Evolutionary conservation across 1,140 invertebrate genomes (phyloP).

Genomic region (Conus ventricosus): DNA sequence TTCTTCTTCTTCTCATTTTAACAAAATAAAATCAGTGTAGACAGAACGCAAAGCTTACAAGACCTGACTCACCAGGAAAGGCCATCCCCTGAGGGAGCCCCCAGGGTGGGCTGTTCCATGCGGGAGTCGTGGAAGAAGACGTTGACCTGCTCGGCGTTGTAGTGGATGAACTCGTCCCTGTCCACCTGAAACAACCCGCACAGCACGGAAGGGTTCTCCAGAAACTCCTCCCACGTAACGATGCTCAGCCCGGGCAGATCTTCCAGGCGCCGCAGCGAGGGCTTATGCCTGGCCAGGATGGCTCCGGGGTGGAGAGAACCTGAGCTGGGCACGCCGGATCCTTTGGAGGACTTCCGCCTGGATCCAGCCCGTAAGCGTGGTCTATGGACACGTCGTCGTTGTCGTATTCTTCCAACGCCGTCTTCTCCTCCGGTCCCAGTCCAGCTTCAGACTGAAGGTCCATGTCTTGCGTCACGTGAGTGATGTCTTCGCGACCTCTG

Average conservation of each 20-base stretch:
- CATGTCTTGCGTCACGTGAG: constrained; percentile 12
- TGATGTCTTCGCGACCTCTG: neutral
- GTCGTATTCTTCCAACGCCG: neutral
- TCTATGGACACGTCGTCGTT: neutral
- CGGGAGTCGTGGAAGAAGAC: constrained; percentile 39
- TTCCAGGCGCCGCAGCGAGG: neutral
- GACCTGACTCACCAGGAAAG: constrained; percentile 33
- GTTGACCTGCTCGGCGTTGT: constrained; percentile 33
- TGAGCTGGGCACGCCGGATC: neutral
- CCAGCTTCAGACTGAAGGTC: neutral
- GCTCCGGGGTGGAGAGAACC: constrained; percentile 14
- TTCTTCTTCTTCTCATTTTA: neutral
- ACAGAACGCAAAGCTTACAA: neutral
- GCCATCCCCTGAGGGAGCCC: constrained; percentile 34
- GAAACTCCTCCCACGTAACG: constrained; percentile 44
- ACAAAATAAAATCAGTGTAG: neutral
- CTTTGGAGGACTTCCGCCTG: neutral
- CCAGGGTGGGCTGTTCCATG: constrained; percentile 36
- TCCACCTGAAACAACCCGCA: constrained; percentile 28
- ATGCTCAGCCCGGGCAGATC: constrained; percentile 38
- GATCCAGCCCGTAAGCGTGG: neutral
- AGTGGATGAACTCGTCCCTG: constrained; percentile 32
- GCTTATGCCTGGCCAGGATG: neutral
- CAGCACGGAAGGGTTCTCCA: constrained; percentile 31
- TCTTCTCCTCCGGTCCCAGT: neutral